Percentiles rank a stretch among this genome's conserved stretches.
These are phyloP conservation scores for Chiloscyllium plagiosum DNA, from an alignment of 2,113 vertebrate species.

Conservation along the genomic window DNA sequence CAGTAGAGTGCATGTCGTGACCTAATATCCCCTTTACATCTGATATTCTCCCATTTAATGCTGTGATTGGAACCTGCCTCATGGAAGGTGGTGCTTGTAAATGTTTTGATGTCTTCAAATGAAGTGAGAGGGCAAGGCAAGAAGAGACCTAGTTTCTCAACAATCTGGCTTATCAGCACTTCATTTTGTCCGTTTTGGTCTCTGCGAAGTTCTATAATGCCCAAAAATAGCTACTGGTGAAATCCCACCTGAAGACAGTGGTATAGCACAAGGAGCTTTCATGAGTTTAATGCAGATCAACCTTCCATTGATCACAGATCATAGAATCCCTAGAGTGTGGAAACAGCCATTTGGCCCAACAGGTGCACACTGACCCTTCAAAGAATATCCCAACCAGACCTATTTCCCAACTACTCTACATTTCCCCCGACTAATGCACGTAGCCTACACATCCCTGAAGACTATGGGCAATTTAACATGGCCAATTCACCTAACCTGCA, in stretches of 20 bases:
- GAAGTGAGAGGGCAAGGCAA: not conserved
- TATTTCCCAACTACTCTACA: too few species aligned
- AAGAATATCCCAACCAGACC: too few species aligned
- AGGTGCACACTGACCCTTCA: too few species aligned
- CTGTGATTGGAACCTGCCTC: not conserved
- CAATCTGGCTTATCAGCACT: not conserved
- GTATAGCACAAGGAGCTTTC: not conserved
- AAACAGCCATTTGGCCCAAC: too few species aligned
- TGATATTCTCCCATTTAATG: not conserved
- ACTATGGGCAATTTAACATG: too few species aligned
- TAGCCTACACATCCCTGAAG: too few species aligned
- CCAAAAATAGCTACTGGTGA: not conserved
- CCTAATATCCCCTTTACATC: not conserved
- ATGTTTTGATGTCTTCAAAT: not conserved
- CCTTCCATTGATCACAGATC: not conserved
- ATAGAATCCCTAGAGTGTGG: too few species aligned
- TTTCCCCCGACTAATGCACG: too few species aligned
- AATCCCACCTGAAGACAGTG: not conserved
- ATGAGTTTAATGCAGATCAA: not conserved
- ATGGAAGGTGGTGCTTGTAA: not conserved
- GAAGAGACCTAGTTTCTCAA: not conserved
- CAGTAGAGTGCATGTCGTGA: not conserved
- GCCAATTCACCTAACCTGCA: too few species aligned
- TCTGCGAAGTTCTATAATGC: not conserved
- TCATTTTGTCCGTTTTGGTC: not conserved